Conservation (phyloP, 2,888 invertebrate genomes). For the Hylaea fasciaria region DNA sequence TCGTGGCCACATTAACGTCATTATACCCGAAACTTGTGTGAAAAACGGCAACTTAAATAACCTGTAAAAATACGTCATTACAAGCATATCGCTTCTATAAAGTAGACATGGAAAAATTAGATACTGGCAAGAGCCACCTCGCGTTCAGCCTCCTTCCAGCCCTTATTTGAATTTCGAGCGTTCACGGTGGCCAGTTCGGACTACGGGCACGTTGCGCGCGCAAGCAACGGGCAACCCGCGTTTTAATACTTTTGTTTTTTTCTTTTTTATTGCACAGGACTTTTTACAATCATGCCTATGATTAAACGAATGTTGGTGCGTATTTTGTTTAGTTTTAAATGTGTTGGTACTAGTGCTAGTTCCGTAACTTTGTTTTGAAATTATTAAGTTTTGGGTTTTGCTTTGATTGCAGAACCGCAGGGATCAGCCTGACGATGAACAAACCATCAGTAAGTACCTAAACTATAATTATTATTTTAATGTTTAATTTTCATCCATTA, state of each 20-base stretch:
- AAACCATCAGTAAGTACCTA: slow-evolving; percentile 77
- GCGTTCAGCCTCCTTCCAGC: slow-evolving; percentile 40
- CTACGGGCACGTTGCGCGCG: slow-evolving; percentile 62
- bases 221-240: slow-evolving; percentile 51
- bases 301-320: slow-evolving; percentile 59
- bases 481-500: neutral
- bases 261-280: slow-evolving; percentile 35
- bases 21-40: too few species aligned
- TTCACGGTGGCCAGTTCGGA: slow-evolving; percentile 64
- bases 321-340: slow-evolving; percentile 32
- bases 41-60: too few species aligned
- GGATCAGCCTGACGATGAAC: slow-evolving; percentile 77
- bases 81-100: slow-evolving; percentile 33
- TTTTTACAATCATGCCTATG: slow-evolving; percentile 44
- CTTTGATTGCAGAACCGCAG: slow-evolving; percentile 61
- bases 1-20: too few species aligned
- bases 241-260: slow-evolving; percentile 37
- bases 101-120: slow-evolving; percentile 21
- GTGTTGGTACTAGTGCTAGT: slow-evolving; percentile 17
- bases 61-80: slow-evolving; percentile 22
- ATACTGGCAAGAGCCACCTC: slow-evolving; percentile 20
- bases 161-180: slow-evolving; percentile 67
- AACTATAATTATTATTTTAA: neutral
- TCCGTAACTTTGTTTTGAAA: slow-evolving; percentile 1
- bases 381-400: slow-evolving; percentile 29